phyloP scores from a whole-genome alignment of 2,797 vertebrate species.

The Chelon auratus region DNA sequence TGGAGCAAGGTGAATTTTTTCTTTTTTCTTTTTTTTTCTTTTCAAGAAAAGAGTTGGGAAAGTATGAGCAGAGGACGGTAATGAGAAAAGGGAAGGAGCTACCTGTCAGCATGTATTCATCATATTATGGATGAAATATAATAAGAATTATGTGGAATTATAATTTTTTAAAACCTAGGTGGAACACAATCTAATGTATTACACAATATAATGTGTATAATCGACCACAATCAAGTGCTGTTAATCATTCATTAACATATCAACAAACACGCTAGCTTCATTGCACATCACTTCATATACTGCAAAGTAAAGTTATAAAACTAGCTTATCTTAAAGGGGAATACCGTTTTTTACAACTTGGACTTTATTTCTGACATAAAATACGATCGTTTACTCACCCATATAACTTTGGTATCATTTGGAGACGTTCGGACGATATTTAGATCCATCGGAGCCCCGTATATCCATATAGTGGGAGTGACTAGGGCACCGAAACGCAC shows the following conservation, averaged over 20 bases:
- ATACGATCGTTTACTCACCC: too few relatives aligned
- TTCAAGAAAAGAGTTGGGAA: slow-evolving; percentile 25
- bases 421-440: too few relatives aligned
- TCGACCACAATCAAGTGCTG: background rate
- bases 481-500: too few relatives aligned
- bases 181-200: slow-evolving; percentile 11
- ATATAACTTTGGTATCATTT: too few relatives aligned
- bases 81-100: background rate
- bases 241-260: slow-evolving; percentile 4
- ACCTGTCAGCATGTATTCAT: background rate
- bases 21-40: slow-evolving; percentile 26
- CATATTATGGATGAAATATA: background rate
- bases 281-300: background rate
- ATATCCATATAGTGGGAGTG: too few relatives aligned
- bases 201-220: background rate
- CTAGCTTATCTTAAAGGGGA: too few relatives aligned
- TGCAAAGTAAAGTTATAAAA: background rate
- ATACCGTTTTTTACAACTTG: too few relatives aligned
- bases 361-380: too few relatives aligned
- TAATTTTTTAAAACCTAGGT: too few relatives aligned
- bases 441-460: too few relatives aligned
- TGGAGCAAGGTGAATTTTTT: slow-evolving; percentile 28
- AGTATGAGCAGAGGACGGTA: slow-evolving; percentile 6
- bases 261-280: background rate
- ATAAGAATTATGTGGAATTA: background rate